Percentiles rank a stretch among this genome's conserved stretches.
Evolutionary conservation across 2,888 invertebrate species (phyloP).

Genomic region (Endomychus coccineus): DNA sequence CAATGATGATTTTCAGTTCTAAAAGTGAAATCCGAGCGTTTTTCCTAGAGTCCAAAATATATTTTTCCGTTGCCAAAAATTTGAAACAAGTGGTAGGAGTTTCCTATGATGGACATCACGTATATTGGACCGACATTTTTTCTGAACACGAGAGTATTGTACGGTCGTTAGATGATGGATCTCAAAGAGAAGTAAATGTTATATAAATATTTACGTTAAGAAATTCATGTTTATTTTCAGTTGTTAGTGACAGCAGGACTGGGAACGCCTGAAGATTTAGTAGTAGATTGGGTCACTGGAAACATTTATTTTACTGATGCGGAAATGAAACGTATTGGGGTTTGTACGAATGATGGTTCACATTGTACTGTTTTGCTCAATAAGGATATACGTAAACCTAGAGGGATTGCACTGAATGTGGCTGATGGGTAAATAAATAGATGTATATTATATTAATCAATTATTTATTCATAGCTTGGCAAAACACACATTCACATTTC

Average conservation of each 20-base stretch:
- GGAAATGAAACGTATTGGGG: slow-evolving; percentile 61
- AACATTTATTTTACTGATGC: slow-evolving; percentile 80
- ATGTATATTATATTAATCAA: no score
- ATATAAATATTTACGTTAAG: no score
- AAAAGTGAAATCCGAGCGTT: slow-evolving; percentile 57
- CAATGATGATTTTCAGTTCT: slow-evolving; percentile 61
- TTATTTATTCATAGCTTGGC: no score
- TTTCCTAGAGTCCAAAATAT: slow-evolving; percentile 50
- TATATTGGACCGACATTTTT: slow-evolving; percentile 74
- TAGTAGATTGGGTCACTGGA: slow-evolving; percentile 69
- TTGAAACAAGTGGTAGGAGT: slow-evolving; percentile 60
- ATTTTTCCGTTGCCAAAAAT: slow-evolving; percentile 46
- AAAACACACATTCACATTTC: no score
- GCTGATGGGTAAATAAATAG: slow-evolving; percentile 59
- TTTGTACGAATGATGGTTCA: slow-evolving; percentile 61
- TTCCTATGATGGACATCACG: slow-evolving; percentile 57
- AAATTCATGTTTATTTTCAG: slow-evolving; percentile 40
- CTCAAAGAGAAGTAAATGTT: slow-evolving; percentile 47
- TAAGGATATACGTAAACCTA: slow-evolving; percentile 55
- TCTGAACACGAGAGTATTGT: slow-evolving; percentile 65
- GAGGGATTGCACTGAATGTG: slow-evolving; percentile 64
- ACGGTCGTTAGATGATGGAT: slow-evolving; percentile 55
- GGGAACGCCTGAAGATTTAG: slow-evolving; percentile 65
- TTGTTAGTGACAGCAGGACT: slow-evolving; percentile 59
- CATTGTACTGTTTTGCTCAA: slow-evolving; percentile 59